A percentile compares a stretch with the other conserved stretches of the same genome.
Conservation (phyloP, 2,797 vertebrate genomes). For the Avahi laniger region DNA sequence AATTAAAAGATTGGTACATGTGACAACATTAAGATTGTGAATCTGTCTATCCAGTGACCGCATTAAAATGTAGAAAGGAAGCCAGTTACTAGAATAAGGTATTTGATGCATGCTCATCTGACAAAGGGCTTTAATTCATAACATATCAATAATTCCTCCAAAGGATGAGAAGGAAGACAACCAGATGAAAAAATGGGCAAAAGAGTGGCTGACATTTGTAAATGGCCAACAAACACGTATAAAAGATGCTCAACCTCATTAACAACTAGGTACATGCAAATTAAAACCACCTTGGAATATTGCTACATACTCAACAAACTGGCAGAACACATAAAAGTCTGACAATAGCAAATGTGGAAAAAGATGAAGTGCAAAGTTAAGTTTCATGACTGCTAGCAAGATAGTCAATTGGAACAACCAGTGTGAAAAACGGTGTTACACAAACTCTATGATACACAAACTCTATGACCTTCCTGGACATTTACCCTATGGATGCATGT, state of each 20-base stretch:
- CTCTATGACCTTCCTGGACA: background rate
- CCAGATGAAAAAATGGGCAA: background rate
- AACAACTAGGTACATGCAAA: background rate
- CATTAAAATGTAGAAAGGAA: background rate
- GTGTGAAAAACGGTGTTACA: background rate
- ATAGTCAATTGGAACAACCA: background rate
- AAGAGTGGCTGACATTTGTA: background rate
- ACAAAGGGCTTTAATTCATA: background rate
- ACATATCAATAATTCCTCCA: background rate
- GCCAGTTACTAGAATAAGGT: background rate
- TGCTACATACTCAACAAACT: background rate
- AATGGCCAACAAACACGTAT: background rate
- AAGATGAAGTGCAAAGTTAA: background rate
- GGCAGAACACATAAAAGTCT: background rate
- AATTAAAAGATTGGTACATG: background rate
- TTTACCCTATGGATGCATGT: accelerated
- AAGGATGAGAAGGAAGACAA: background rate
- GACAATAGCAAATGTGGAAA: background rate
- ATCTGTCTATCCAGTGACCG: background rate
- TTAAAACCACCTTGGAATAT: background rate
- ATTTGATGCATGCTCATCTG: background rate
- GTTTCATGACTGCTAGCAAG: background rate
- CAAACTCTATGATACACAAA: background rate
- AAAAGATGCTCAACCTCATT: background rate
- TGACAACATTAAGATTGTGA: background rate